Percentiles rank a stretch among this genome's conserved stretches.
Conservation (phyloP, 2,797 vertebrate species). For the Moxostoma hubbsi region DNA sequence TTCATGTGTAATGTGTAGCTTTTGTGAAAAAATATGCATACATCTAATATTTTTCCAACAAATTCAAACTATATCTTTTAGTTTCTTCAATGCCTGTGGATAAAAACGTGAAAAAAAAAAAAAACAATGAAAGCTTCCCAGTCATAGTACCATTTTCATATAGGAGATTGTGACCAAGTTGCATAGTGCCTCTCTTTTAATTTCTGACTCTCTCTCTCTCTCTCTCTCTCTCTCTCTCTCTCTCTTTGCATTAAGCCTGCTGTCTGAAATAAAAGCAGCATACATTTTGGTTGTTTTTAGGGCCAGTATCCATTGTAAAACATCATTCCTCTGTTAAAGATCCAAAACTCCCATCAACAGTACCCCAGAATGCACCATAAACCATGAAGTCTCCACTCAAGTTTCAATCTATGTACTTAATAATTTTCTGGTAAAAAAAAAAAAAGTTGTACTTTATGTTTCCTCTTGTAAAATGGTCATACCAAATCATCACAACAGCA, state of each 20-base stretch:
- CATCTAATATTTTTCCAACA: too few species aligned
- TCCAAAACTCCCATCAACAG: slow-evolving; percentile 35
- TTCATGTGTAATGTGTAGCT: background rate
- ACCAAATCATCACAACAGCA: background rate
- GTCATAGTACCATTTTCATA: too few species aligned
- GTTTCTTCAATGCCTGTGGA: background rate
- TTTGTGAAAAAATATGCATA: too few species aligned
- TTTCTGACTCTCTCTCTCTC: background rate
- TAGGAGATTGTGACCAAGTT: background rate
- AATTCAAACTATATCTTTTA: background rate
- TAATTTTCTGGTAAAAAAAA: slow-evolving; percentile 4
- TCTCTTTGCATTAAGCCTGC: slow-evolving; percentile 61
- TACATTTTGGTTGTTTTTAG: slow-evolving; percentile 63
- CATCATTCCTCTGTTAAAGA: slow-evolving; percentile 35
- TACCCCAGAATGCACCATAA: slow-evolving; percentile 31
- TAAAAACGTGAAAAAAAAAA: too few species aligned
- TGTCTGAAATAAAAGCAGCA: slow-evolving; percentile 63
- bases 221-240: slow-evolving; percentile 1
- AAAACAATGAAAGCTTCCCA: too few species aligned
- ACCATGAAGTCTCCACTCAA: slow-evolving; percentile 15
- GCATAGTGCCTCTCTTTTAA: background rate
- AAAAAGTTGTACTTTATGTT: slow-evolving; percentile 3
- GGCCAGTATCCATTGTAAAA: slow-evolving; percentile 38
- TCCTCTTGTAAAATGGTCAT: background rate
- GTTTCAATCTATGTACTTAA: slow-evolving; percentile 15